These are phyloP conservation scores for Brachylomia viminalis DNA, from an alignment of 2,888 invertebrate species.

Conservation along the genomic window DNA sequence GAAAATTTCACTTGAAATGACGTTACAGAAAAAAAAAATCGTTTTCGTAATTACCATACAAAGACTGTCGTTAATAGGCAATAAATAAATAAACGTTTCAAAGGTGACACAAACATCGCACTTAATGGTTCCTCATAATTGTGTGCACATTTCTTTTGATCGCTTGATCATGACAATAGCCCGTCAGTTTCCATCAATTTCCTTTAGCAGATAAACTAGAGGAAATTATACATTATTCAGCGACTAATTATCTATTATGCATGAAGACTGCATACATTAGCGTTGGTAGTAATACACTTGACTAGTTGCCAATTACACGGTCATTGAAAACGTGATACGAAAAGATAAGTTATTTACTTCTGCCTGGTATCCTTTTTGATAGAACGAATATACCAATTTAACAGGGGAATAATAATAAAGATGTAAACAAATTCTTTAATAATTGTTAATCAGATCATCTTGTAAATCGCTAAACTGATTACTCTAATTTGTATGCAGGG, in stretches of 20 bases:
- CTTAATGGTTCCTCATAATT: constrained; percentile 63
- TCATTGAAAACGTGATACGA: constrained; percentile 26
- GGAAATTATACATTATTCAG: constrained; percentile 68
- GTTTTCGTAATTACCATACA: constrained; percentile 8
- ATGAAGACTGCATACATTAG: constrained; percentile 55
- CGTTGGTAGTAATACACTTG: constrained; percentile 31
- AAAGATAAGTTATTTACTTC: constrained; percentile 27
- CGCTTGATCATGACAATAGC: constrained; percentile 66
- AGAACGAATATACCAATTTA: not conserved
- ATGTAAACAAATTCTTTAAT: not conserved
- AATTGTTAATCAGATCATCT: not conserved
- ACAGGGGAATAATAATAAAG: constrained; percentile 2
- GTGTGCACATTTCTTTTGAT: constrained; percentile 69
- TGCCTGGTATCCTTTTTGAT: not conserved
- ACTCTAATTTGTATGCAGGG: not conserved
- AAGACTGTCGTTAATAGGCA: constrained; percentile 13
- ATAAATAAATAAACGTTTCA: constrained; percentile 30
- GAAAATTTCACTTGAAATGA: not conserved
- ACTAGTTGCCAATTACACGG: constrained; percentile 47
- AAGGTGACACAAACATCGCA: constrained; percentile 47
- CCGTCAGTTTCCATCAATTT: constrained; percentile 67
- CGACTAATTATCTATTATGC: constrained; percentile 62
- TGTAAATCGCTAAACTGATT: not conserved
- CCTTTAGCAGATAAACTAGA: constrained; percentile 59
- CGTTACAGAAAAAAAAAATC: not conserved